Conservation (phyloP, 2,888 invertebrate species). For the Nipponacmea schrenckii region DNA sequence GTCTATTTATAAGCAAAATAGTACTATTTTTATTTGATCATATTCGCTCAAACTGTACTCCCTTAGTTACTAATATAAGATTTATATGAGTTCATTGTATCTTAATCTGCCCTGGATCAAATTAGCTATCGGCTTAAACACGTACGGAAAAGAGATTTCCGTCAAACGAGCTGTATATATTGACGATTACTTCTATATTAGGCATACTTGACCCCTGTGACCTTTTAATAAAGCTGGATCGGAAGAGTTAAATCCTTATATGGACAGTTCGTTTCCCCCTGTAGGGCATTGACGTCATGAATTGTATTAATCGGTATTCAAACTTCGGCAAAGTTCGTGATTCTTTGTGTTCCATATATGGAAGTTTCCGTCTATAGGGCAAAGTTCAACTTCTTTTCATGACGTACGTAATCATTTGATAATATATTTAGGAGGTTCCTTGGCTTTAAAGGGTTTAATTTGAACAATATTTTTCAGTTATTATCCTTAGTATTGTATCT, state of each 20-base stretch:
- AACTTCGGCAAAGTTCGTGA: constrained; percentile 27
- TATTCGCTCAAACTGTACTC: too few species aligned
- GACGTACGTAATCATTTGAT: constrained; percentile 7
- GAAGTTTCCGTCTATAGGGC: constrained; percentile 44
- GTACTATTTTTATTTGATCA: too few species aligned
- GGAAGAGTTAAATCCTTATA: constrained; percentile 35
- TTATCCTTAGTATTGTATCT: neutral
- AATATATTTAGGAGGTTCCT: constrained; percentile 22
- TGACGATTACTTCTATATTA: neutral
- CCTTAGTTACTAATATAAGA: too few species aligned
- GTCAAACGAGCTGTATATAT: neutral
- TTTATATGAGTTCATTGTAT: too few species aligned
- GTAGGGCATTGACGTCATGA: constrained; percentile 25
- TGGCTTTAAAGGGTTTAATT: constrained; percentile 5
- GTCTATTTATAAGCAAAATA: too few species aligned
- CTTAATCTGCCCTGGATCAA: too few species aligned
- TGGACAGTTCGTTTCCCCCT: constrained; percentile 34
- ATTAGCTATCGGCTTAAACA: too few species aligned
- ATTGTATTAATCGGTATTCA: constrained; percentile 30
- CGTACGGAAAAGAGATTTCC: too few species aligned
- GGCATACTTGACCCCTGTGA: neutral
- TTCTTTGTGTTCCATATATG: constrained; percentile 56
- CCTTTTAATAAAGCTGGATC: constrained; percentile 10
- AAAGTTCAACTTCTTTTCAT: constrained; percentile 32
- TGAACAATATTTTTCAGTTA: neutral